Base-by-base conservation (phyloP, 2,113 vertebrate genomes). In the Coreoperca whiteheadi region DNA sequence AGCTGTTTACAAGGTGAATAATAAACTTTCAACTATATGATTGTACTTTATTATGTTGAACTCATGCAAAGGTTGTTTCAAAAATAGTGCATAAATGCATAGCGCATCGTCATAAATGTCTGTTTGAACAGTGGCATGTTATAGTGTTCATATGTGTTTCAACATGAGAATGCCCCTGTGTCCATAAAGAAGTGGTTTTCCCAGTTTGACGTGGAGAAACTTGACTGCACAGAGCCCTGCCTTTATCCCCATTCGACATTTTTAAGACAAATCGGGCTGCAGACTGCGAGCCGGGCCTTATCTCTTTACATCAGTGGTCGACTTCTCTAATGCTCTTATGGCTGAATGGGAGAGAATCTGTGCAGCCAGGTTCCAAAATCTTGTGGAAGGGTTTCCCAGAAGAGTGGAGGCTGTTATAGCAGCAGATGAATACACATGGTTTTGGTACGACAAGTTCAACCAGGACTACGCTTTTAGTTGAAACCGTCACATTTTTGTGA, bases 371-470 rank as follows among this genome's bases (percentile, higher is more conserved):
- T 50, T 50, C 28, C 48, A 37, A 56, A 32, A 5, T 71, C 28
- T 30, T 43, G 20, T 16, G 10, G 8, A 43, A 30, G 32, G 7
- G 15, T 46, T 46, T 46, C 43, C 43, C 23, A 53, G n/a, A 46
- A 46, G 5, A 65, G 1, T 25, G 15, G 34, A 65, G 9, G 50
- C 11, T 37, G 37, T 37, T 34, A 51, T 25, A 64, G 57, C 25
- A 12, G 66, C 48, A 63, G 48, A 46, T 43, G 30, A 54, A 41
- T 61, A 16, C 34, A 23, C 30, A 15, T 25, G 46, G 39, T 11
- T 65, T 59, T 37, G 28, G 37, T 65, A 28, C 16, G 34, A 72
- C 53, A 25, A 30, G 12, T 59, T 70, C 65, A 74, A 51, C 64
- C 4, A 68, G 60, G 25, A 0, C 12, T 8, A n/a, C 4, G 11